Evolutionary conservation across 2,113 vertebrate species (phyloP), one percentile per base, ranked within the genome.

Genomic region (Erythrocebus patas): DNA sequence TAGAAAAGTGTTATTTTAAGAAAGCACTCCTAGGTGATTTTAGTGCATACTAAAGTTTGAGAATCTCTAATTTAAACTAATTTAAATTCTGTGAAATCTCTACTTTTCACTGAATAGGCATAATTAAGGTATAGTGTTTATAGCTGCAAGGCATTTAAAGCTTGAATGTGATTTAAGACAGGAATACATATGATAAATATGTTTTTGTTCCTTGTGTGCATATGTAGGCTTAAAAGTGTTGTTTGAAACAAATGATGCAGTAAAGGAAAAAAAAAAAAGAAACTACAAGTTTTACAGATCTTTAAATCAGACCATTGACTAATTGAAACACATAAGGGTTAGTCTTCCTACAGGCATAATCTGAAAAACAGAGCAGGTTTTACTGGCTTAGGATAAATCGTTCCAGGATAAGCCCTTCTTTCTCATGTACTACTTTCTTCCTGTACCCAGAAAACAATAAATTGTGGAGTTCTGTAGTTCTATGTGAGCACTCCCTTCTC

Each of bases 321-420:
- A 89, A 87, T 38, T 79, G 64, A 97, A 93, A 92, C 35, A 92
- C 89, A 86, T 93, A 68, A 64, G 32, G 20, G 75, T 38, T 94
- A 52, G 23, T 88, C 45, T 94, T 75, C 68, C 72, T 91, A 97
- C 80, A 43, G 87, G 35, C 27, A 92, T 96, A 96, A 94, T 92
- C 87, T 92, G 81, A 92, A 96, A 97, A 97, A 73, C 0, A 94
- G n/a, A 94, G 92, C 43, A 85, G 61, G 81, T 92, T 97, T 95
- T 80, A 73, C 50, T 66, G 76, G 43, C 45, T 96, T 96, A 90
- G 75, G 72, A 95, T 57, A 90, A 95, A 98, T 95, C 11, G 0
- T 87, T 96, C 90, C 75, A 88, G 38, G 57, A 85, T 96, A 85
- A 94, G 35, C 32, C 88, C 76, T 82, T 92, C 87, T 90, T 76